Base-by-base conservation (phyloP, 2,113 vertebrate genomes). In the Arvicanthis niloticus region DNA sequence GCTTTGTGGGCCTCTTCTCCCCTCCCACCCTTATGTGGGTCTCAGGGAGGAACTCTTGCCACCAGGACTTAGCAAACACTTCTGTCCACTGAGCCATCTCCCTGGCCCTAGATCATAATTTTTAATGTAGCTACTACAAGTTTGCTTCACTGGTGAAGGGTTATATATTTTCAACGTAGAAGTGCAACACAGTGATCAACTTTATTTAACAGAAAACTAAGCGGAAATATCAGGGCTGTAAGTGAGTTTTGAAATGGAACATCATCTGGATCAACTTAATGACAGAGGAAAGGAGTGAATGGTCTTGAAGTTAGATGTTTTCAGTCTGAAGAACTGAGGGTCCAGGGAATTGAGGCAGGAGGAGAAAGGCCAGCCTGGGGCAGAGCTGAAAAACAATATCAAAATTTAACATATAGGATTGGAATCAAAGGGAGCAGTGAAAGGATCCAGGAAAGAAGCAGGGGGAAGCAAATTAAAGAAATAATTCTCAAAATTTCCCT, bases 151-250 rank as follows among this genome's bases (percentile, higher is more conserved):
- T 48, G 94, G 11, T 21, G 34, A 3, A 81, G 48, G 29, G 22
- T 88, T 21, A 34, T 37, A 72, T 7, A 7, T 29, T 73, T 62
- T 17, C 34, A 68, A 68, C 5, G 75, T 31, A 88, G 89, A 96
- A 91, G 48, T 19, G 73, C 19, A 91, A 19, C 58, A 29, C 37
- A 76, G 73, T 94, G 84, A 86, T 84, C 29, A 93, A 84, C 31
- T 60, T 45, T 40, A 77, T 62, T 87, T 89, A 67, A 21, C 48
- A 88, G 67, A 91, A 97, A 91, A n/a, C 24, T n/a, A 72, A 48
- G 81, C n/a, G 34, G 21, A 76, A 76, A 91, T 91, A 80, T 16
- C 37, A 15, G 40, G 80, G 51, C 68, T 34, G 56, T 75, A 75
- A 88, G 91, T 26, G 13, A 31, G 91, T 26, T 45, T 76, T 95